Base-by-base conservation (phyloP, 2,797 vertebrate species). In the Danio choprae region DNA sequence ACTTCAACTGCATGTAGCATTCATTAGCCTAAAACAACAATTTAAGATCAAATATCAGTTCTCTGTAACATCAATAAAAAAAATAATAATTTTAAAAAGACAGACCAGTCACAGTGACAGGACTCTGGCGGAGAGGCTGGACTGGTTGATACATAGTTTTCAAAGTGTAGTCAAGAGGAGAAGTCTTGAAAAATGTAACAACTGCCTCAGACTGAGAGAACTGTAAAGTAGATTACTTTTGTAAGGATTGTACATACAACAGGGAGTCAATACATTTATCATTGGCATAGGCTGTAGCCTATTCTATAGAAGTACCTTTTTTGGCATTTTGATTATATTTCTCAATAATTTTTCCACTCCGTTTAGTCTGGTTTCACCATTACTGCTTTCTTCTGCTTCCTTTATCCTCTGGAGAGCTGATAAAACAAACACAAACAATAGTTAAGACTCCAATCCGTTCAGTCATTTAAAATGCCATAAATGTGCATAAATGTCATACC, bases 131-230 rank as follows among this genome's bases (percentile, higher is more conserved):
- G 82, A 88, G 92, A 71, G 93, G 92, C 63, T 95, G 94, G 84
- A 94, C 93, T 78, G 95, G 94, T 84, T 94, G 94, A 29, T 94
- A 87, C 1, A 91, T 92, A 80, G 94, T 93, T 80, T 94, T 94
- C 87, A 95, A 86, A 82, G 94, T 93, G 89, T 95, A 94, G 79
- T 96, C 95, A 89, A 95, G 86, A 44, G 93, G 91, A 13, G 95
- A 94, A 82, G 93, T 91, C 89, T 96, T 95, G 63, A 95, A 95
- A 88, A 96, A 95, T 0, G 93, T 93, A 64, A 95, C 94, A 60
- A 95, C 94, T 1, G 95, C 95, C 87, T 95, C 95, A 48, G 94
- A 95, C 83, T 94, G 95, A 50, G 95, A 95, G 87, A 94, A 95
- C 95, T 96, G 85, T 3, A 20, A 60, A 81, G 15, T 15, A 75